phyloP scores from a whole-genome alignment of 2,888 invertebrate species.

The Serripes groenlandicus region DNA sequence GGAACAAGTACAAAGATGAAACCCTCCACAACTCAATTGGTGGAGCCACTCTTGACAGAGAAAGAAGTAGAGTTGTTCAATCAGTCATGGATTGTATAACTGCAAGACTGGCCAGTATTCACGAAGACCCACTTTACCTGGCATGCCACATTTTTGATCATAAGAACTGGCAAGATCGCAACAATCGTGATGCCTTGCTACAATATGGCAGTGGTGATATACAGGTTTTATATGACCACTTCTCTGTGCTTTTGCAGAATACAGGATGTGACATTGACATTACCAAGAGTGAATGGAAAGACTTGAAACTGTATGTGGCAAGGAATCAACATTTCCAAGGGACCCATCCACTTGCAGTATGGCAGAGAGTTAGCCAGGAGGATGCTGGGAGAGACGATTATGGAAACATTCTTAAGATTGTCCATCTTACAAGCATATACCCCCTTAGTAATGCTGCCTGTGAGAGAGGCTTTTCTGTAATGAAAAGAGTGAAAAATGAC shows the following conservation, averaged over 20 bases:
- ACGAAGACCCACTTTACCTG: constrained; percentile 9
- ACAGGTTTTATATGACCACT: not conserved
- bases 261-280: constrained; percentile 35
- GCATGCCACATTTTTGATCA: constrained; percentile 49
- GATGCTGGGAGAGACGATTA: constrained; percentile 43
- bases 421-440: constrained; percentile 44
- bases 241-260: constrained; percentile 20
- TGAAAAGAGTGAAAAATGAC: constrained; percentile 53
- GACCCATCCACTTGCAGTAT: constrained; percentile 49
- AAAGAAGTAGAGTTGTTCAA: constrained; percentile 40
- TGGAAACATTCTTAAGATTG: constrained; percentile 48
- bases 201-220: constrained; percentile 53
- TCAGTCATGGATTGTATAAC: constrained; percentile 32
- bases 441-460: constrained; percentile 55
- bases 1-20: constrained; percentile 5
- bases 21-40: constrained; percentile 27
- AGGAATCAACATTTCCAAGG: constrained; percentile 24
- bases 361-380: constrained; percentile 38
- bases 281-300: constrained; percentile 42
- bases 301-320: constrained; percentile 41
- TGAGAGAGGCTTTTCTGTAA: constrained; percentile 46
- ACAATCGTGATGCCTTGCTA: constrained; percentile 34
- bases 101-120: constrained; percentile 30
- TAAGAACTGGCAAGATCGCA: constrained; percentile 53
- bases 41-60: constrained; percentile 12